Evolutionary conservation across 2,888 invertebrate species (phyloP), one percentile per base, ranked within the genome.

Genomic region (Andrena flavipes): DNA sequence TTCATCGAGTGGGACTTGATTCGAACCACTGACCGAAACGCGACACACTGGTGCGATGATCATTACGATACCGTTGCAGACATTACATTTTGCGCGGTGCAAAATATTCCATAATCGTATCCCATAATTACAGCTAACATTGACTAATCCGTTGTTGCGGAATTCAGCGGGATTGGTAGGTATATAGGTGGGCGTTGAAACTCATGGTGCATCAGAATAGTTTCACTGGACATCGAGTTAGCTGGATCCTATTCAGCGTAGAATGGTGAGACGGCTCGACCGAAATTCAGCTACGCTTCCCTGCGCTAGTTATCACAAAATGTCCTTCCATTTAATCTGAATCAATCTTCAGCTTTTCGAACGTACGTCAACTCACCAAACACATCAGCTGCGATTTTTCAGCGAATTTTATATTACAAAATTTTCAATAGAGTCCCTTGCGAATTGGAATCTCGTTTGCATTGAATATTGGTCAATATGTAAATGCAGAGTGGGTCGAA

Each of bases 71-170:
- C 48, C 48, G 26, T 64, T 26, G 20, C 16, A 16, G 26, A 7
- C 23, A 64, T 64, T 64, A 48, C 26, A 20, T 63, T 42, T 48
- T 16, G 3, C 2, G 26, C 35, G 29, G 10, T 7, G n/a, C 49
- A 67, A 30, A 67, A 30, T 30, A 30, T 26, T 56, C 23, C 56
- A 56, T 56, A 56, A 56, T 26, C 56, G n/a, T 48, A 8, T 64
- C 23, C n/a, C 49, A 30, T 26, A 49, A 67, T 67, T 26, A 20
- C 49, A 30, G n/a, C 30, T 30, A 20, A 26, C 65, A 30, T n/a
- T 51, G 49, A 51, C 65, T 67, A 51, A 67, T 67, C 49, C 51
- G 30, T n/a, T 13, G 49, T 51, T 67, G n/a, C 49, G 51, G 29
- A 67, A 67, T 67, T 67, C 49, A 48, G 49, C 3, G 30, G 23